These are phyloP conservation scores for Drusus annulatus DNA, from an alignment of 1,140 invertebrate genomes.

Conservation along the genomic window DNA sequence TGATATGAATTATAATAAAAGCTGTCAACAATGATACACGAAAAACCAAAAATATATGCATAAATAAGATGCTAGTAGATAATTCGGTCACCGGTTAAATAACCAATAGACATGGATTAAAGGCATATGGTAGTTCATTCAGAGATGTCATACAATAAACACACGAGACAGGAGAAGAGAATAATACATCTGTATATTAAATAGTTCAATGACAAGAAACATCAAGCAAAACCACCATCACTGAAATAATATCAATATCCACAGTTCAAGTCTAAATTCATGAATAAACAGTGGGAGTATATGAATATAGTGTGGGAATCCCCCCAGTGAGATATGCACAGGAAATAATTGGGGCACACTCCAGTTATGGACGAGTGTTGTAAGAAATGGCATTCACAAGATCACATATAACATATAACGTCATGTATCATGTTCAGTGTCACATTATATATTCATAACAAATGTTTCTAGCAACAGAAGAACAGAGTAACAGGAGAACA, in stretches of 20 bases:
- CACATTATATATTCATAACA: slow-evolving; percentile 24
- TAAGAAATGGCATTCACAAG: slow-evolving; percentile 35
- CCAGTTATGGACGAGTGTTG: too few species aligned
- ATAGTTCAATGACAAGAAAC: slow-evolving; percentile 26
- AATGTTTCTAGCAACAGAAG: not conserved
- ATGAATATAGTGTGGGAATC: not conserved
- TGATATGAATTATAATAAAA: slow-evolving; percentile 13
- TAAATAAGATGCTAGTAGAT: slow-evolving; percentile 21
- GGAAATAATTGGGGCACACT: too few species aligned
- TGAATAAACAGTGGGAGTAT: slow-evolving; percentile 12
- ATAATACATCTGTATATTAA: slow-evolving; percentile 16
- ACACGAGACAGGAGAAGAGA: slow-evolving; percentile 14
- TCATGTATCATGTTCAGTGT: slow-evolving; percentile 1
- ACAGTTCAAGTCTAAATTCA: slow-evolving; percentile 22
- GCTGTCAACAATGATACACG: slow-evolving; percentile 34
- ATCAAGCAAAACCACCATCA: not conserved
- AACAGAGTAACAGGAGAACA: not conserved
- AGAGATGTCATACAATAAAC: slow-evolving; percentile 39
- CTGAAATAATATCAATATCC: slow-evolving; percentile 24
- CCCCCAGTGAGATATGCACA: not conserved
- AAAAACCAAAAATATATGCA: slow-evolving; percentile 30
- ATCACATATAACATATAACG: slow-evolving; percentile 4
- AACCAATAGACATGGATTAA: slow-evolving; percentile 28
- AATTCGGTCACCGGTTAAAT: slow-evolving; percentile 9
- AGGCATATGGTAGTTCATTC: slow-evolving; percentile 30